These are phyloP conservation scores for Xanthorhoe designata DNA, from an alignment of 2,888 invertebrate species.

Conservation along the genomic window DNA sequence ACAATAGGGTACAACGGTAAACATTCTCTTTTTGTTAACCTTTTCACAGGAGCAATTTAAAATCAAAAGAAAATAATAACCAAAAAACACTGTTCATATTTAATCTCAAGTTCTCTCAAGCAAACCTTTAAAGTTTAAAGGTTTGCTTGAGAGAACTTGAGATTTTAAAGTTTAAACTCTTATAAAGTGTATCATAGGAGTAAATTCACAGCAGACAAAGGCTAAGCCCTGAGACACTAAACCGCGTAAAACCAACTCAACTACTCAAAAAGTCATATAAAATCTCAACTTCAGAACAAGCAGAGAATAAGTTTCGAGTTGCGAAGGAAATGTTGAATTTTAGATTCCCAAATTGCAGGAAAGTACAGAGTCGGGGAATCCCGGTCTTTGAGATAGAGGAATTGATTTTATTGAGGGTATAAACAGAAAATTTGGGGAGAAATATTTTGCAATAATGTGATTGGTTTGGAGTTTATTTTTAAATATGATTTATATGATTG, in stretches of 20 bases:
- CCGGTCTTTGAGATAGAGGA: neutral
- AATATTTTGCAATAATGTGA: neutral
- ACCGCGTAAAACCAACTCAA: slow-evolving; percentile 40
- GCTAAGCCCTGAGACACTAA: slow-evolving; percentile 13
- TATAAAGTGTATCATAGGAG: slow-evolving; percentile 1
- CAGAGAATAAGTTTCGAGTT: slow-evolving; percentile 44
- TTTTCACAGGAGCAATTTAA: too few species aligned
- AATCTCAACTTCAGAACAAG: slow-evolving; percentile 49
- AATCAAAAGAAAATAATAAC: too few species aligned
- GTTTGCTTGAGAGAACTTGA: too few species aligned
- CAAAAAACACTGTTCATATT: too few species aligned
- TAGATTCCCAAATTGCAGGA: slow-evolving; percentile 22
- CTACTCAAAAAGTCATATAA: slow-evolving; percentile 62
- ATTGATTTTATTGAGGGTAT: neutral
- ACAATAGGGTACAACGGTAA: too few species aligned
- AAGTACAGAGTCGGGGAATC: neutral
- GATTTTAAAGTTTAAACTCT: neutral
- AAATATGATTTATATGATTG: too few species aligned
- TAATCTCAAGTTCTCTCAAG: too few species aligned
- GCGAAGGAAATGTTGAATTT: slow-evolving; percentile 37
- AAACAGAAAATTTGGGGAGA: neutral
- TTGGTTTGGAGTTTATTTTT: neutral
- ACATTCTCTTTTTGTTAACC: too few species aligned
- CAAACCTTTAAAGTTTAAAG: too few species aligned
- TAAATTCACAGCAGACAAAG: slow-evolving; percentile 6